phyloP scores from a whole-genome alignment of 2,888 invertebrate genomes.

The Coleophora flavipennella region DNA sequence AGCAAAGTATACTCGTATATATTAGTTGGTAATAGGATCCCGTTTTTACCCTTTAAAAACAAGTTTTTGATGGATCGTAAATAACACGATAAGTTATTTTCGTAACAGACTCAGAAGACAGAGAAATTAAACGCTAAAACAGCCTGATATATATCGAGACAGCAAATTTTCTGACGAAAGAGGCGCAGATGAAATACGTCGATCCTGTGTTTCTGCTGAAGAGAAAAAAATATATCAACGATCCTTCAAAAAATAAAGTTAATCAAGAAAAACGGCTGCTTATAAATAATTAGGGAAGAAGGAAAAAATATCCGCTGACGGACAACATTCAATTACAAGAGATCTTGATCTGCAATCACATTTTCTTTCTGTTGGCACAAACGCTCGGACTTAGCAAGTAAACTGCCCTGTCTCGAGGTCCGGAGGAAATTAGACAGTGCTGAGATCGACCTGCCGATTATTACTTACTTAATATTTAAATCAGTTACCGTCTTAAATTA shows the following conservation, averaged over 20 bases:
- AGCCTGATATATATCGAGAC: too few relatives aligned
- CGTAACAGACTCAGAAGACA: too few relatives aligned
- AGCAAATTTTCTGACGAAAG: too few relatives aligned
- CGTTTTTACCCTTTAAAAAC: too few relatives aligned
- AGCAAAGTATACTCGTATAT: too few relatives aligned
- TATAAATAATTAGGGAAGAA: slow-evolving; percentile 17
- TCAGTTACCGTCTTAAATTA: too few relatives aligned
- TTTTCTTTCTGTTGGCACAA: slow-evolving; percentile 32
- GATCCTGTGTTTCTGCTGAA: neutral
- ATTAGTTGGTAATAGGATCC: too few relatives aligned
- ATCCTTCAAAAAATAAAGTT: neutral
- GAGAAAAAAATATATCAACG: neutral
- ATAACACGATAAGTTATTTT: too few relatives aligned
- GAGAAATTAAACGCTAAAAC: too few relatives aligned
- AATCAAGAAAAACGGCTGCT: neutral
- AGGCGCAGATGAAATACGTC: too few relatives aligned
- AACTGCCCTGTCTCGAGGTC: slow-evolving; percentile 21
- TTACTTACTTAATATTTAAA: slow-evolving; percentile 68
- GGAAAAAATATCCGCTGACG: slow-evolving; percentile 30
- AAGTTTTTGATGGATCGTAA: too few relatives aligned
- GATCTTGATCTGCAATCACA: slow-evolving; percentile 1
- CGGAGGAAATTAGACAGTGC: slow-evolving; percentile 44
- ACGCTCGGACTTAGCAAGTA: too few relatives aligned
- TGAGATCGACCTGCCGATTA: slow-evolving; percentile 45
- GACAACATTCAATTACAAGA: slow-evolving; percentile 33